These are phyloP conservation scores for Numenius phaeopus DNA, from an alignment of 2,797 vertebrate genomes.

Conservation along the genomic window DNA sequence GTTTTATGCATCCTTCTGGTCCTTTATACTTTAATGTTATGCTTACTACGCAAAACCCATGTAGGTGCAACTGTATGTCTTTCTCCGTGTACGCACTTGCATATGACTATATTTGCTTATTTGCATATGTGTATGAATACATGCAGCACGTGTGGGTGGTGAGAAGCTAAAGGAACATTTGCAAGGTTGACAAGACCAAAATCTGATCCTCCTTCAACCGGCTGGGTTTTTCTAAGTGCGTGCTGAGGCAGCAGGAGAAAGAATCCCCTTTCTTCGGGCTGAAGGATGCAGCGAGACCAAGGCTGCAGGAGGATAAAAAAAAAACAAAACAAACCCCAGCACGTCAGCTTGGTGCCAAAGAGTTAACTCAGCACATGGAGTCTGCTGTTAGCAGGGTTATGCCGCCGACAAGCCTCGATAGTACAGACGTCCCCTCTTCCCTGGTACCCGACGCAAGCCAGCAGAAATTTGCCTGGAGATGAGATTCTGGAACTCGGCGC, in stretches of 20 bases:
- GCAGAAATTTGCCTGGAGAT: slow-evolving; percentile 9
- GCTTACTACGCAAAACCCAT: background rate
- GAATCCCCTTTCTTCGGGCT: background rate
- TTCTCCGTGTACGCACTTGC: background rate
- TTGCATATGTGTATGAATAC: slow-evolving; percentile 48
- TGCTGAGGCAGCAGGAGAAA: slow-evolving; percentile 7
- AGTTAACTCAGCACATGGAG: background rate
- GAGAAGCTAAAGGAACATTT: slow-evolving; percentile 56
- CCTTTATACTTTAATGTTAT: background rate
- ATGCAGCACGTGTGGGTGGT: slow-evolving; percentile 8
- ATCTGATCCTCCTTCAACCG: slow-evolving; percentile 6
- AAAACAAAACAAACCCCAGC: background rate
- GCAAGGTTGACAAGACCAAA: slow-evolving; percentile 53
- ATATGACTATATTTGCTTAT: slow-evolving; percentile 19
- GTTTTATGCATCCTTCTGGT: background rate
- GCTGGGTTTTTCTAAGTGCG: background rate
- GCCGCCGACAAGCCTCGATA: background rate
- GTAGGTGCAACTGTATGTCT: background rate
- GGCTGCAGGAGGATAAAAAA: background rate
- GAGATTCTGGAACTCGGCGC: background rate
- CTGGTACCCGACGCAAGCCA: background rate
- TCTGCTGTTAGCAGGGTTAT: background rate
- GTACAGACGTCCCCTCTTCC: background rate
- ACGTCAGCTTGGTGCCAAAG: background rate
- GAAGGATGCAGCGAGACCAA: background rate